Base-by-base conservation (phyloP, 2,888 invertebrate species). In the Spialia ferax region DNA sequence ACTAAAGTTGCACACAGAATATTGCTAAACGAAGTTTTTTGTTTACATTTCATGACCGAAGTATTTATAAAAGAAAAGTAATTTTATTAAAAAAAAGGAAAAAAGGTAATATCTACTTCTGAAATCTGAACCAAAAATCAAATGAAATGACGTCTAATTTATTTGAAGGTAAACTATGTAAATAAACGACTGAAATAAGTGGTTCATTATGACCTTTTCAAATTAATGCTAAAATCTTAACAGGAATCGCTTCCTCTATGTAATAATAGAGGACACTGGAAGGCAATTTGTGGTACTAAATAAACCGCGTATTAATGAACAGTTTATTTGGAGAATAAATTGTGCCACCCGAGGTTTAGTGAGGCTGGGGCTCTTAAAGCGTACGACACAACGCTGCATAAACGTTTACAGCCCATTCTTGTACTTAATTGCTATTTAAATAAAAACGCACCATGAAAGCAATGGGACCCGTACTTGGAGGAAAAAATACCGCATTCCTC, bases 321-420 rank as follows among this genome's bases (percentile, higher is more conserved):
- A 74, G 77, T 82, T 81, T 77, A 81, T 79, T 82, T 77, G 75
- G 74, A 75, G 79, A 83, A 87, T 85, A 69, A 61, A 67, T 60
- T 55, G 63, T 71, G 61, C 48, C 66, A 66, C 60, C 54, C 66
- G 66, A 66, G 66, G 66, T 66, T 66, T 81, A 83, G 85, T 78
- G 79, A 78, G 76, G 73, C 78, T 70, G 73, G 29, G 70, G 79
- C 79, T 84, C 81, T 86, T 86, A 86, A 90, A 89, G 77, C 85
- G 86, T 82, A 84, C 85, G 81, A 79, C 79, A 84, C 84, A 83
- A 80, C 85, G 79, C 83, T 78, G 82, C 80, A 86, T 89, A 87
- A 89, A 89, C 86, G 80, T 91, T 92, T 89, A 92, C 89, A 84
- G 85, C 89, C 91, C 89, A 91, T 92, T 92, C 92, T 91, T 91